phyloP scores from a whole-genome alignment of 2,888 invertebrate genomes.

The Hypsopygia costalis region DNA sequence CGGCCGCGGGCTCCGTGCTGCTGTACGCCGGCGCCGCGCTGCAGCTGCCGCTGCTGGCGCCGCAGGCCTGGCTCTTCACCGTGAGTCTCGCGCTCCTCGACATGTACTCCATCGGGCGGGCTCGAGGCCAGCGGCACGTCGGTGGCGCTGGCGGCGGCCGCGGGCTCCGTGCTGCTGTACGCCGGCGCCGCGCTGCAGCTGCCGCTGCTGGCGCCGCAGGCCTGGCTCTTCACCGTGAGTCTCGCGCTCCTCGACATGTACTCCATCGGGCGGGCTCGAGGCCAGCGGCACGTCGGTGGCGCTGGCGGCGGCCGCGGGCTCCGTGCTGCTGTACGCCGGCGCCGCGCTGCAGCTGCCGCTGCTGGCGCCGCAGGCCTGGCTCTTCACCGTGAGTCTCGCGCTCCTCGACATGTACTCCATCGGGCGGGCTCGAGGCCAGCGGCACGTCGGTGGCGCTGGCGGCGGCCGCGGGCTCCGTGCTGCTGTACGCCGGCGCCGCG shows the following conservation, averaged over 20 bases:
- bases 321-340: slow-evolving; percentile 30
- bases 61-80: slow-evolving; percentile 34
- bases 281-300: slow-evolving; percentile 24
- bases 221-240: slow-evolving; percentile 39
- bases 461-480: slow-evolving; percentile 24
- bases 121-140: slow-evolving; percentile 24
- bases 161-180: slow-evolving; percentile 26
- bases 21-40: slow-evolving; percentile 31
- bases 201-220: slow-evolving; percentile 35
- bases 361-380: slow-evolving; percentile 34
- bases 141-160: slow-evolving; percentile 26
- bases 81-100: slow-evolving; percentile 24
- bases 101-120: too few species aligned
- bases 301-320: slow-evolving; percentile 23
- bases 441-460: slow-evolving; percentile 25
- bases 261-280: slow-evolving; percentile 23
- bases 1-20: slow-evolving; percentile 25
- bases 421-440: slow-evolving; percentile 23
- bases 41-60: slow-evolving; percentile 33
- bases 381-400: slow-evolving; percentile 34
- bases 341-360: slow-evolving; percentile 29
- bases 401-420: too few species aligned
- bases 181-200: slow-evolving; percentile 29
- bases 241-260: not conserved
- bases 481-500: slow-evolving; percentile 30